These are phyloP conservation scores for Phallusia fumigata DNA, from an alignment of 23 tunicate species.

Conservation along the genomic window DNA sequence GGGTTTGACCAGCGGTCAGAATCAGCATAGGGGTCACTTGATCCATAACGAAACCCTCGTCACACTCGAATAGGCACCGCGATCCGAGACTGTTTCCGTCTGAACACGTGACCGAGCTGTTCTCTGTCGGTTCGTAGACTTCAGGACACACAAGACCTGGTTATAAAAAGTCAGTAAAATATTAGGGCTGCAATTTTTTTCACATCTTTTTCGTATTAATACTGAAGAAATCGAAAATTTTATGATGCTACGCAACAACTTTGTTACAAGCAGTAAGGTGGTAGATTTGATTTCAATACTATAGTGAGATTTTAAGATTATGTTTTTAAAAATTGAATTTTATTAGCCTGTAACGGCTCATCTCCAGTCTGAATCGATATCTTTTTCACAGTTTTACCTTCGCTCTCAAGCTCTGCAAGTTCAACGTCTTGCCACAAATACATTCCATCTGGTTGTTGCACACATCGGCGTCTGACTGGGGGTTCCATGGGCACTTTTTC, in stretches of 20 bases:
- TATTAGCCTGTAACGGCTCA: no score
- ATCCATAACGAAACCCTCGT: background rate
- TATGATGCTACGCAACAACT: no score
- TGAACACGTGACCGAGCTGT: background rate
- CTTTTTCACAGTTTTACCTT: no score
- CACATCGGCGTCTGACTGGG: background rate
- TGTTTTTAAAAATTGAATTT: no score
- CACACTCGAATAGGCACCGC: background rate
- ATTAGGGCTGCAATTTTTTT: no score
- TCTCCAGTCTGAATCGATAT: no score
- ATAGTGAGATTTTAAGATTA: no score
- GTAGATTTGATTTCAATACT: no score
- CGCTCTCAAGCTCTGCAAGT: background rate
- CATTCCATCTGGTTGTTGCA: background rate
- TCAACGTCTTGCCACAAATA: background rate
- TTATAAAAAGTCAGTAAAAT: no score
- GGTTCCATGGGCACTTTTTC: background rate
- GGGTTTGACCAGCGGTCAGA: background rate
- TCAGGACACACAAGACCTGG: background rate
- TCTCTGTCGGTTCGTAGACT: background rate
- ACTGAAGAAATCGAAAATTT: no score
- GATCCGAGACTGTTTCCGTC: background rate
- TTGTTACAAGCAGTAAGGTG: no score
- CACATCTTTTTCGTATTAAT: no score
- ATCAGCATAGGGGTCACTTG: background rate